These are phyloP conservation scores for Pterocles burchelli DNA, from an alignment of 2,113 vertebrate species.

Conservation along the genomic window DNA sequence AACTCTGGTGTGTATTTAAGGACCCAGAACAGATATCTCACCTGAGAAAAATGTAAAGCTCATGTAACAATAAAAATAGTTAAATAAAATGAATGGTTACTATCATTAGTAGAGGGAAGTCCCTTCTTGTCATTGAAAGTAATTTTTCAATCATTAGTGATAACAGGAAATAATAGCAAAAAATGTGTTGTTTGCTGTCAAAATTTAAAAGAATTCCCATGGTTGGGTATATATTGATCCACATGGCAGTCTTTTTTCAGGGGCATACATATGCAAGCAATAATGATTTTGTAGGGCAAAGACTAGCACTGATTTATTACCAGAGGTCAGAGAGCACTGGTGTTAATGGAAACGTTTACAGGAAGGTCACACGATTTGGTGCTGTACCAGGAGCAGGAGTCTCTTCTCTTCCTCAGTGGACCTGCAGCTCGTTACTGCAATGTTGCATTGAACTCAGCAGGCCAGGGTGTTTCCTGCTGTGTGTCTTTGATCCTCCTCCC, in stretches of 20 bases:
- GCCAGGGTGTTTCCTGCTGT: not conserved
- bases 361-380: not conserved
- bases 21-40: not conserved
- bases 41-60: not conserved
- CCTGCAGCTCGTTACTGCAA: not conserved
- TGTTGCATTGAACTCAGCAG: not conserved
- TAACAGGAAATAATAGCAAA: not conserved
- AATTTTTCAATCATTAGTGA: not conserved
- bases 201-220: not conserved
- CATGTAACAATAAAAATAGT: not conserved
- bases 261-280: not conserved
- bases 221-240: not conserved
- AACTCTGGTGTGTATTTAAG: not conserved
- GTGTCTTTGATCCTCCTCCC: not conserved
- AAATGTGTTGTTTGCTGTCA: not conserved
- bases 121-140: not conserved
- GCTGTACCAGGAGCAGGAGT: not conserved
- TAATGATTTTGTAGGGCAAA: not conserved
- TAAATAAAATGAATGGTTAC: not conserved
- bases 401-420: not conserved
- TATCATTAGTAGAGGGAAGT: not conserved
- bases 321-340: not conserved
- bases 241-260: not conserved
- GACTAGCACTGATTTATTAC: not conserved
- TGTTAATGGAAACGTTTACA: not conserved